Percentiles rank a stretch among this genome's conserved stretches.
Conservation (phyloP, 2,113 vertebrate species). For the Cynopterus brachyotis region DNA sequence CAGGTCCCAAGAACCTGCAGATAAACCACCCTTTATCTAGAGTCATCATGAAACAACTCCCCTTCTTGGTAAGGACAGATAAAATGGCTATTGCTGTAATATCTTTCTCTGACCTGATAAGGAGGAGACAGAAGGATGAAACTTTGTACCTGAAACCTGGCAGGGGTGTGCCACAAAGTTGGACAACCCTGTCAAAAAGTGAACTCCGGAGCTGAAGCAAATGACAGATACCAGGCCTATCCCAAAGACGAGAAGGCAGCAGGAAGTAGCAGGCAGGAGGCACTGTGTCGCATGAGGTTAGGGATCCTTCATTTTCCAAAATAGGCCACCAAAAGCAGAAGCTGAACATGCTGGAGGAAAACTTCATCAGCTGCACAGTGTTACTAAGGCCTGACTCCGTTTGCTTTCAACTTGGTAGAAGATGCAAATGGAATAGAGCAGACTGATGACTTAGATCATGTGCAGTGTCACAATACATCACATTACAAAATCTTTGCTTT, state of each 20-base stretch:
- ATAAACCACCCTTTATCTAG: neutral
- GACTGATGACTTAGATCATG: neutral
- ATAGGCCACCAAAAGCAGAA: conserved; percentile 34
- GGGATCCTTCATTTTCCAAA: neutral
- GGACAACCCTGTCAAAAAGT: neutral
- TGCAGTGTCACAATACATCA: neutral
- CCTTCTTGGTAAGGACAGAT: neutral
- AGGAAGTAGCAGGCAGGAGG: neutral
- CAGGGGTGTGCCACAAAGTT: neutral
- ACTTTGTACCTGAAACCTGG: neutral
- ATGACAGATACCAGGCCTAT: neutral
- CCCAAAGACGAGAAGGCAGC: neutral
- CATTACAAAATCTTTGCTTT: neutral
- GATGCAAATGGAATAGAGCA: neutral
- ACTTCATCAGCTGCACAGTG: neutral
- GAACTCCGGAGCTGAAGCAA: neutral
- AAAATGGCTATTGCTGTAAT: rapidly evolving
- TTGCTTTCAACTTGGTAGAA: neutral
- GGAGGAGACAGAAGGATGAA: neutral
- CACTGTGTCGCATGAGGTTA: neutral
- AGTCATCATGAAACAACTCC: neutral
- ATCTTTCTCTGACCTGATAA: neutral
- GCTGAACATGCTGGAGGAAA: neutral
- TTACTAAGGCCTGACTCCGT: neutral
- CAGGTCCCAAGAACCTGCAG: neutral